Conservation (phyloP, 2,113 vertebrate species). For the Gobio gobio region DNA sequence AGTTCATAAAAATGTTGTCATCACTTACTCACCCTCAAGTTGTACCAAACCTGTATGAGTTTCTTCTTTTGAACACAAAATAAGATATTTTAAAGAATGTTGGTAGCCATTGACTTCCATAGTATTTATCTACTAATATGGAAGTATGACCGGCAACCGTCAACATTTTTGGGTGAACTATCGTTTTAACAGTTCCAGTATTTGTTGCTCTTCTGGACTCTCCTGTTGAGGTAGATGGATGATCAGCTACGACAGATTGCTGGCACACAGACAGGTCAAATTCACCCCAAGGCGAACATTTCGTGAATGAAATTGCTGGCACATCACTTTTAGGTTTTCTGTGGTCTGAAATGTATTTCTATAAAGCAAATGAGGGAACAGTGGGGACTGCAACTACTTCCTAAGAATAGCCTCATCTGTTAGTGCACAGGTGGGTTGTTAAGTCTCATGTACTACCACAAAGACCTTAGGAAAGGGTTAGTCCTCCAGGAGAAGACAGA, state of each 20-base stretch:
- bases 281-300: background rate
- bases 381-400: no score
- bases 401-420: no score
- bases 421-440: background rate
- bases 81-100: no score
- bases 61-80: no score
- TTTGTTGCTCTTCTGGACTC: background rate
- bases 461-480: background rate
- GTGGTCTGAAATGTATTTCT: background rate
- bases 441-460: background rate
- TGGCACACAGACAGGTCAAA: background rate
- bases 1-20: no score
- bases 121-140: no score
- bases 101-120: no score
- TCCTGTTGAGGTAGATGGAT: background rate
- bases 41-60: no score
- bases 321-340: slow-evolving; percentile 12
- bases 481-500: background rate
- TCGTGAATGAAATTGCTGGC: background rate
- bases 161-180: no score
- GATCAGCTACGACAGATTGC: background rate
- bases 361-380: no score
- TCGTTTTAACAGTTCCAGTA: background rate
- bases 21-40: no score
- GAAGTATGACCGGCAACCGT: no score